phyloP scores from a whole-genome alignment of 2,888 invertebrate genomes.

The Odontothrips loti region DNA sequence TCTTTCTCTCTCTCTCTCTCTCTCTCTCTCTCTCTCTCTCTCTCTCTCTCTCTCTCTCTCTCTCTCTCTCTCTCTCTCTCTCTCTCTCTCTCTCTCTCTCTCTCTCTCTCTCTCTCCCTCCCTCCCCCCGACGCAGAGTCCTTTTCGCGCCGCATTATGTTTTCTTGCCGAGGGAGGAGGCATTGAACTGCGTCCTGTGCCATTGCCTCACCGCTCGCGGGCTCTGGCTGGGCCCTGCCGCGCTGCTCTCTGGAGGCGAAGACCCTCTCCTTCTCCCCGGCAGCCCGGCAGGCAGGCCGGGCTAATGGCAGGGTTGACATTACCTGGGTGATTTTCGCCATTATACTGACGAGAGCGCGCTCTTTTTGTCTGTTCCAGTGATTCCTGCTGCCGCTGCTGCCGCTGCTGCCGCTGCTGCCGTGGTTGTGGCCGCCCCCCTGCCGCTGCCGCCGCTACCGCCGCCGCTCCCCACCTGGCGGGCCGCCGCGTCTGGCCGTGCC shows the following conservation, averaged over 20 bases:
- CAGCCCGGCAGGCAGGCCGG: background rate
- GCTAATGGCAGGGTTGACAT: slow-evolving; percentile 19
- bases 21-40: too few species aligned
- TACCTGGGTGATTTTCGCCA: slow-evolving; percentile 26
- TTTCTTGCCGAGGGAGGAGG: too few species aligned
- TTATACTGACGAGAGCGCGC: slow-evolving; percentile 16
- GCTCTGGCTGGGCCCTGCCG: background rate
- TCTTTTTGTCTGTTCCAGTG: slow-evolving; percentile 26
- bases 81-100: too few species aligned
- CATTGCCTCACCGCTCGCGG: background rate
- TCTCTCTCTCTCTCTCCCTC: too few species aligned
- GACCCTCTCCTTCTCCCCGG: background rate
- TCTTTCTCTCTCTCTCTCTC: too few species aligned
- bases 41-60: too few species aligned
- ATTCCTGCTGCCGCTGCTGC: background rate
- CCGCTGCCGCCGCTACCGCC: background rate
- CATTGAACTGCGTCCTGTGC: too few species aligned
- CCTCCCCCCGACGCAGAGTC: too few species aligned
- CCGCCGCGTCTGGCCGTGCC: background rate
- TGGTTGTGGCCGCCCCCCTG: background rate
- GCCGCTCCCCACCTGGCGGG: background rate
- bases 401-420: background rate
- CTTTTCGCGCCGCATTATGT: too few species aligned
- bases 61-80: too few species aligned
- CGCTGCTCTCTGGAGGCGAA: background rate